Percentiles rank a stretch among this genome's conserved stretches.
Evolutionary conservation across 2,888 invertebrate species (phyloP).

Genomic region (Fragum sueziense): DNA sequence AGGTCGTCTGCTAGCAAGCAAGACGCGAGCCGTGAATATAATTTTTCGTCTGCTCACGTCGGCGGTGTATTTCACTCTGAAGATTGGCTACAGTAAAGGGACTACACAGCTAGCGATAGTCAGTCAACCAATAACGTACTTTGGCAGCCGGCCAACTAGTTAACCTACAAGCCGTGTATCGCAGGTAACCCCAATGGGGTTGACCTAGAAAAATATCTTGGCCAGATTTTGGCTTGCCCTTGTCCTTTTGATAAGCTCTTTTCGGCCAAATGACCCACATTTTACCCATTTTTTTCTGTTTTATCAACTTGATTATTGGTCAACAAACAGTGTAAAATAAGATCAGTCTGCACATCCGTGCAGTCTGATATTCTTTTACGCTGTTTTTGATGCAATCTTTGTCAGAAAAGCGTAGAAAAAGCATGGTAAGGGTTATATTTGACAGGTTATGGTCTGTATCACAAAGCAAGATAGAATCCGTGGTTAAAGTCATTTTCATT

Average conservation of each 20-base stretch:
- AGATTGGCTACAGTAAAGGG: constrained; percentile 39
- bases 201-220: constrained; percentile 46
- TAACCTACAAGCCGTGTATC: constrained; percentile 56
- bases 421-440: too few relatives aligned
- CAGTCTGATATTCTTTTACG: too few relatives aligned
- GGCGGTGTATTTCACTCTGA: constrained; percentile 44
- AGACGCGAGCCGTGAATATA: neutral
- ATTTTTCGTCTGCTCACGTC: constrained; percentile 34
- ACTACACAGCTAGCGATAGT: constrained; percentile 30
- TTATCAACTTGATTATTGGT: too few relatives aligned
- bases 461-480: neutral
- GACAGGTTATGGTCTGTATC: constrained; percentile 58
- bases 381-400: too few relatives aligned
- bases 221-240: constrained; percentile 16
- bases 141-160: constrained; percentile 46
- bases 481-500: constrained; percentile 12
- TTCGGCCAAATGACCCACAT: too few relatives aligned
- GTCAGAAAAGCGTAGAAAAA: too few relatives aligned
- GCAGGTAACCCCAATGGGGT: constrained; percentile 50
- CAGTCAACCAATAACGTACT: constrained; percentile 48
- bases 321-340: too few relatives aligned
- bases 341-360: too few relatives aligned
- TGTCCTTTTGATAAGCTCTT: too few relatives aligned
- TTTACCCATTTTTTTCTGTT: too few relatives aligned
- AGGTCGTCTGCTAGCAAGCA: neutral